Percentiles rank a stretch among this genome's conserved stretches.
phyloP scores from a whole-genome alignment of 2,113 vertebrate genomes.

The Syngnathus typhle region DNA sequence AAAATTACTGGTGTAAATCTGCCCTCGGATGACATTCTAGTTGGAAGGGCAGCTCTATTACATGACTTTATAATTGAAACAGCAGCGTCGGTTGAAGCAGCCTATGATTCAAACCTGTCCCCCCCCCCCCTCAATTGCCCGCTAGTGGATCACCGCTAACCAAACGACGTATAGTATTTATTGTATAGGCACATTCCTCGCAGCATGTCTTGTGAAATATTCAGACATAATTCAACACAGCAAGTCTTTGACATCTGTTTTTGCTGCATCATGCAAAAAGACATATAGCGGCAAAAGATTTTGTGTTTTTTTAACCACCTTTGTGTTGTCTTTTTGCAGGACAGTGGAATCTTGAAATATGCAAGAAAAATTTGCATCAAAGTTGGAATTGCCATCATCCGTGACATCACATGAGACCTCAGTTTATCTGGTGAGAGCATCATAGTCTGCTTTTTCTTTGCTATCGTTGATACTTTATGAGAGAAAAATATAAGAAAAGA shows the following conservation, averaged over 20 bases:
- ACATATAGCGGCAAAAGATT: neutral
- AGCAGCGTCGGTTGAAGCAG: slow-evolving; percentile 39
- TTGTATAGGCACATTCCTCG: slow-evolving; percentile 23
- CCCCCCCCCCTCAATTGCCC: slow-evolving; percentile 16
- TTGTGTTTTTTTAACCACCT: neutral
- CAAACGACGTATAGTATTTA: slow-evolving; percentile 27
- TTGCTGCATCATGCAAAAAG: neutral
- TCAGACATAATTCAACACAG: neutral
- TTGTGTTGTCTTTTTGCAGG: neutral
- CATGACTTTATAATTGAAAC: slow-evolving; percentile 31
- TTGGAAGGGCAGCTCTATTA: slow-evolving; percentile 18
- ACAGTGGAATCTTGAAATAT: neutral
- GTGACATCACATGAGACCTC: too few relatives aligned
- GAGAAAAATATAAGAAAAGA: too few relatives aligned
- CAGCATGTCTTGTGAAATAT: slow-evolving; percentile 24
- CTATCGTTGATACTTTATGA: too few relatives aligned
- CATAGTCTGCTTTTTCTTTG: too few relatives aligned
- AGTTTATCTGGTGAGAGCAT: too few relatives aligned
- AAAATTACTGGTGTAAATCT: slow-evolving; percentile 4
- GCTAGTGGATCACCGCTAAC: slow-evolving; percentile 28
- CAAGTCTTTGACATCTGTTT: neutral
- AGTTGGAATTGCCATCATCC: neutral
- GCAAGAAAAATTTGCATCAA: neutral
- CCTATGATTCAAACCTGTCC: slow-evolving; percentile 38
- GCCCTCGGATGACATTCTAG: neutral